Evolutionary conservation across 2,888 invertebrate species (phyloP).

Genomic region (Noctuana brunneofusca): DNA sequence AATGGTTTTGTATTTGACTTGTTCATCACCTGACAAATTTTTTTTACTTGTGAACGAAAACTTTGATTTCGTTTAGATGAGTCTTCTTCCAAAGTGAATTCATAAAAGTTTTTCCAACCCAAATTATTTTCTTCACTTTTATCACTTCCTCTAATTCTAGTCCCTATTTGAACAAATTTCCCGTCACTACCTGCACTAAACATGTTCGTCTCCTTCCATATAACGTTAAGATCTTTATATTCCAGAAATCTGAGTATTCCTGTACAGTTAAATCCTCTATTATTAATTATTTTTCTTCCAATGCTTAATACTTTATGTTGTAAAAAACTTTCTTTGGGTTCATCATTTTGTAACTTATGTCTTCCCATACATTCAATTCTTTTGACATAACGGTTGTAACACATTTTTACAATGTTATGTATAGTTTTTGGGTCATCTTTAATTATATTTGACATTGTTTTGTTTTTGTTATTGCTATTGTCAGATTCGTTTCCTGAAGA

Average conservation of each 20-base stretch:
- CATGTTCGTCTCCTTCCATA: constrained; percentile 49
- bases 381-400: constrained; percentile 52
- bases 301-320: constrained; percentile 70
- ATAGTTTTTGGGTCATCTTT: constrained; percentile 47
- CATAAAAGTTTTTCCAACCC: constrained; percentile 47
- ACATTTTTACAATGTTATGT: constrained; percentile 55
- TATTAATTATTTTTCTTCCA: constrained; percentile 65
- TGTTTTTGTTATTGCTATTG: constrained; percentile 36
- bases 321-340: constrained; percentile 49
- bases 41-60: background rate
- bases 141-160: constrained; percentile 47
- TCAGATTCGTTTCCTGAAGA: constrained; percentile 55
- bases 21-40: background rate
- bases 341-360: constrained; percentile 36
- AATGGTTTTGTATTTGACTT: background rate
- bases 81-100: constrained; percentile 1
- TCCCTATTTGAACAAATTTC: constrained; percentile 53
- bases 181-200: constrained; percentile 7
- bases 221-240: constrained; percentile 59
- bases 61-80: background rate
- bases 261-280: constrained; percentile 55
- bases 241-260: constrained; percentile 67
- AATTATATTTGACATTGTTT: constrained; percentile 35
- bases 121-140: constrained; percentile 42
- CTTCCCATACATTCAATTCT: constrained; percentile 44